phyloP scores from a whole-genome alignment of 37 sponge, comb jelly and placozoan species.

The Spongilla lacustris region DNA sequence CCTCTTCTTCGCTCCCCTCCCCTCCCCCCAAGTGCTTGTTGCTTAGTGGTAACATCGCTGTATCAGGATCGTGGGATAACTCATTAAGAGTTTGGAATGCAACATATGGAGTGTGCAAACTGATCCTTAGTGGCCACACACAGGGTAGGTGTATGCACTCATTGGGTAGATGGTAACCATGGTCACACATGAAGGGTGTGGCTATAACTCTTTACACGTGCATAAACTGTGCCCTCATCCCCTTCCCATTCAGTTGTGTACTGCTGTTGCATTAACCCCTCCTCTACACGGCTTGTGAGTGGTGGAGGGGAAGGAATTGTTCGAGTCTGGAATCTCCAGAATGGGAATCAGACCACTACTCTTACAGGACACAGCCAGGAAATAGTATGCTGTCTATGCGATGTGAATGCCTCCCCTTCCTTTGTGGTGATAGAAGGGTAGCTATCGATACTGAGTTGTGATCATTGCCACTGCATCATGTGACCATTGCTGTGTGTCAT shows the following conservation, averaged over 20 bases:
- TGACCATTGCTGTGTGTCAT: too few relatives aligned
- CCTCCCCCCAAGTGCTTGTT: background rate
- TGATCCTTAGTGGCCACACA: constrained; percentile 36
- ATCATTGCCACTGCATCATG: too few relatives aligned
- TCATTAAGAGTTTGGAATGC: constrained; percentile 79
- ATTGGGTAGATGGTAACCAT: background rate
- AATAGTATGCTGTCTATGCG: constrained; percentile 59
- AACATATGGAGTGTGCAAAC: constrained; percentile 51
- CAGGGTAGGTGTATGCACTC: constrained; percentile 44
- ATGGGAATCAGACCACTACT: constrained; percentile 33
- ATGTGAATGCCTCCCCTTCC: background rate
- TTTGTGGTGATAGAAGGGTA: background rate
- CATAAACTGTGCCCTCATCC: background rate
- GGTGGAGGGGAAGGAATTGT: constrained; percentile 83
- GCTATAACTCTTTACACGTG: too few relatives aligned
- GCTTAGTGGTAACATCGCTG: constrained; percentile 25
- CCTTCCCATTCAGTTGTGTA: constrained; percentile 22
- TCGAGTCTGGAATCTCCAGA: constrained; percentile 68
- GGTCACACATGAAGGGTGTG: too few relatives aligned
- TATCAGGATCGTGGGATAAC: constrained; percentile 82
- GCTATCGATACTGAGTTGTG: too few relatives aligned
- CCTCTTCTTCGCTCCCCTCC: background rate
- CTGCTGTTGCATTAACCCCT: constrained; percentile 12
- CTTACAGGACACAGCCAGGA: constrained; percentile 82
- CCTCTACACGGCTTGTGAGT: constrained; percentile 36